Conservation (phyloP, 1,140 invertebrate species). For the Camponotus vicinus region DNA sequence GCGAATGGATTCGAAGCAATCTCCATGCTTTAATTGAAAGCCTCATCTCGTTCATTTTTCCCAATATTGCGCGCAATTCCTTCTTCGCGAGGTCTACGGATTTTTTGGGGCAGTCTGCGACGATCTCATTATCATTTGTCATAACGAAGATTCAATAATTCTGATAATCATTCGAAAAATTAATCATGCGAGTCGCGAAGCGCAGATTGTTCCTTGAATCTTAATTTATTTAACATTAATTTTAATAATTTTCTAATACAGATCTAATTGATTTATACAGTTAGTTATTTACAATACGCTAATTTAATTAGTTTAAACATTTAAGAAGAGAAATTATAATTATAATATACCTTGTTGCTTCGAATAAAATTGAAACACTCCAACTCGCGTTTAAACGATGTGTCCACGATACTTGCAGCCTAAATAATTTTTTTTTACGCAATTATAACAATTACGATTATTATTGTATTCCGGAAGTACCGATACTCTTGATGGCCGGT, state of each 20-base stretch:
- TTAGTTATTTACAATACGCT: neutral
- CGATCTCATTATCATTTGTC: slow-evolving; percentile 65
- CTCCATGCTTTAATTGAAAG: slow-evolving; percentile 49
- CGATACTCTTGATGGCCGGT: slow-evolving; percentile 56
- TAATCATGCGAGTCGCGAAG: neutral
- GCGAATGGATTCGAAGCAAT: slow-evolving; percentile 56
- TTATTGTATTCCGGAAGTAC: neutral
- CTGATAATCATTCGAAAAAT: neutral
- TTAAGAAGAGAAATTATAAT: neutral
- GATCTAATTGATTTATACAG: neutral
- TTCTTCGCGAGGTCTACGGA: slow-evolving; percentile 72
- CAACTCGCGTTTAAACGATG: neutral
- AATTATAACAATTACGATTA: slow-evolving; percentile 15
- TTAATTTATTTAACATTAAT: slow-evolving; percentile 1
- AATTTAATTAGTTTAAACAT: neutral
- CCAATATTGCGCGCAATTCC: slow-evolving; percentile 70
- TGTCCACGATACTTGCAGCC: neutral
- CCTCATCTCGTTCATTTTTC: slow-evolving; percentile 65
- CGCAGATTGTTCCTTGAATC: neutral
- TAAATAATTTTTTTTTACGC: neutral
- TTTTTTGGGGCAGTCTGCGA: slow-evolving; percentile 52
- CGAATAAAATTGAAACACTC: neutral
- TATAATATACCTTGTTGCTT: neutral
- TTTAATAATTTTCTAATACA: neutral
- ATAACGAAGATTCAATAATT: slow-evolving; percentile 46